phyloP scores from a whole-genome alignment of 2,113 vertebrate species.

The Sigmodon hispidus region DNA sequence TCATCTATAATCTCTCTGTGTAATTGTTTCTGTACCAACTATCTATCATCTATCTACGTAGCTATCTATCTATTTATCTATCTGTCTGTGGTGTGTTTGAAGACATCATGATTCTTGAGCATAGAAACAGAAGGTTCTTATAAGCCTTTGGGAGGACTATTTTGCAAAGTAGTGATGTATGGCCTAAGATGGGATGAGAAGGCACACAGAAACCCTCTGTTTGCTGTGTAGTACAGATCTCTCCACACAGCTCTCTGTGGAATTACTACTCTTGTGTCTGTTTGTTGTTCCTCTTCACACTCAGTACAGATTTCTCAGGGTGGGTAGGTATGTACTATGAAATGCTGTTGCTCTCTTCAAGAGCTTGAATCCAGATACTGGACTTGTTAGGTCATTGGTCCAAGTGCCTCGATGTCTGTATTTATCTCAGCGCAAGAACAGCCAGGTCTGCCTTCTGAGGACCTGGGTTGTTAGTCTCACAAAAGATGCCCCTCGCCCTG shows the following conservation, averaged over 20 bases:
- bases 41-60: neutral
- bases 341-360: neutral
- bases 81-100: neutral
- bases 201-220: accelerated
- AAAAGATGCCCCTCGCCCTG: conserved; percentile 63
- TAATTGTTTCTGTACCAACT: neutral
- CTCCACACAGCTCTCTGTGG: accelerated
- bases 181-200: neutral
- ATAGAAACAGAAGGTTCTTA: neutral
- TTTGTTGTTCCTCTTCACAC: neutral
- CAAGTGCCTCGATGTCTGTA: neutral
- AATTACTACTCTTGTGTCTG: neutral
- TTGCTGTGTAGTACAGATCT: neutral
- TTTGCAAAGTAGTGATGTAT: neutral
- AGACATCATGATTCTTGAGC: neutral
- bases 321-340: neutral
- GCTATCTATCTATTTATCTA: neutral
- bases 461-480: conserved; percentile 78
- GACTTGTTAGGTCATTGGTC: neutral
- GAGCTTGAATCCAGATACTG: too few species aligned
- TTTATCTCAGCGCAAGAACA: neutral
- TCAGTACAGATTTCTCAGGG: neutral
- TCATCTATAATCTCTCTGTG: neutral
- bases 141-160: neutral
- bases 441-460: conserved; percentile 73